Evolutionary conservation across 2,113 vertebrate species (phyloP).

Genomic region (Cyphomyrus plagiostoma): DNA sequence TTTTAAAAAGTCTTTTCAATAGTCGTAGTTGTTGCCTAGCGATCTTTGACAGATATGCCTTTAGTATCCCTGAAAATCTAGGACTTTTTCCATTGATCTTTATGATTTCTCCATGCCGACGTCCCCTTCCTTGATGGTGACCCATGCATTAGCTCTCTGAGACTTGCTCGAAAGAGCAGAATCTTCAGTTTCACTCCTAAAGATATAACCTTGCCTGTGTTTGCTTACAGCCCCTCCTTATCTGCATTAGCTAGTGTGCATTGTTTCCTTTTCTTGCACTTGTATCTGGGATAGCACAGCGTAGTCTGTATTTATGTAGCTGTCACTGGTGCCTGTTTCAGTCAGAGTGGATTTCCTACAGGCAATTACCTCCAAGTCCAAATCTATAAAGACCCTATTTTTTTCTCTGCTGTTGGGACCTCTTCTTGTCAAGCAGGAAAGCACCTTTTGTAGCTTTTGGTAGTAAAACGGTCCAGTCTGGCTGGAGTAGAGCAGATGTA

Average conservation of each 20-base stretch:
- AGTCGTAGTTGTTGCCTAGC: background rate
- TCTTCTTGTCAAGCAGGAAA: background rate
- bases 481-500: background rate
- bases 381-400: background rate
- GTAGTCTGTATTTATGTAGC: background rate
- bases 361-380: background rate
- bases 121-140: background rate
- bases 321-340: background rate
- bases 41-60: background rate
- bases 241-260: background rate
- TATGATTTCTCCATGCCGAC: background rate
- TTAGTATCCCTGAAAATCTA: background rate
- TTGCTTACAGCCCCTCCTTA: background rate
- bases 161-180: background rate
- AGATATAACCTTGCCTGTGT: slow-evolving; percentile 6
- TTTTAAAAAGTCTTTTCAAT: background rate
- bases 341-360: background rate
- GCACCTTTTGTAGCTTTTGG: background rate
- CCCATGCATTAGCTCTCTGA: background rate
- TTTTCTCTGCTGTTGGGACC: background rate
- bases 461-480: background rate
- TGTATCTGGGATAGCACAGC: background rate
- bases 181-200: background rate
- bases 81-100: background rate
- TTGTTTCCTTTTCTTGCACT: background rate